These are phyloP conservation scores for Brachypterus glaber DNA, from an alignment of 2,888 invertebrate genomes.

Conservation along the genomic window DNA sequence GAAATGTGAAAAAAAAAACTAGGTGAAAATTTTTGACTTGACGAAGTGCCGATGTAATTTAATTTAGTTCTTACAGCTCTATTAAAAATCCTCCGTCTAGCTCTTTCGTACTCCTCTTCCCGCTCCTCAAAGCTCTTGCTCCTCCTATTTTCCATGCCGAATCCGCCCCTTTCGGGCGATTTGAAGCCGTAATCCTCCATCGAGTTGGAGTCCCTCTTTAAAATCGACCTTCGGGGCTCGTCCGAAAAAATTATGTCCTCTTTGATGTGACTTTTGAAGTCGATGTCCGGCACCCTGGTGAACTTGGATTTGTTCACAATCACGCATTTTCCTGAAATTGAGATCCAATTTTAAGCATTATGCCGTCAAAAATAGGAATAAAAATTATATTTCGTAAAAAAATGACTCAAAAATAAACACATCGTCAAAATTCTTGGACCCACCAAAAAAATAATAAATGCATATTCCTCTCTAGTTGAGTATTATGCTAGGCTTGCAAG, in stretches of 20 bases:
- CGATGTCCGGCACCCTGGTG: slow-evolving; percentile 59
- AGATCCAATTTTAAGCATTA: too few species aligned
- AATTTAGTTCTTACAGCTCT: slow-evolving; percentile 29
- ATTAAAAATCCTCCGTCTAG: slow-evolving; percentile 75
- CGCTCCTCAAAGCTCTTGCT: slow-evolving; percentile 87
- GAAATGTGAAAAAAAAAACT: too few species aligned
- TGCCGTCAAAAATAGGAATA: too few species aligned
- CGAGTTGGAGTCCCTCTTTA: slow-evolving; percentile 73
- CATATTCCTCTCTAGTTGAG: too few species aligned
- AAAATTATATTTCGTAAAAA: too few species aligned
- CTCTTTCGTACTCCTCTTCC: slow-evolving; percentile 81
- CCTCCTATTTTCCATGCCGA: slow-evolving; percentile 54
- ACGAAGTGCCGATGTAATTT: too few species aligned
- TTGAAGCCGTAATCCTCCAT: slow-evolving; percentile 60
- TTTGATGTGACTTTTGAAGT: slow-evolving; percentile 61
- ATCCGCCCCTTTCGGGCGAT: slow-evolving; percentile 53
- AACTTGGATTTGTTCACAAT: slow-evolving; percentile 73
- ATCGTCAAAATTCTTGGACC: too few species aligned
- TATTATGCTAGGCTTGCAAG: too few species aligned
- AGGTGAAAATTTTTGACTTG: too few species aligned
- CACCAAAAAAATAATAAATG: too few species aligned
- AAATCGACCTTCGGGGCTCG: slow-evolving; percentile 65
- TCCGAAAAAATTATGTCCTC: slow-evolving; percentile 54
- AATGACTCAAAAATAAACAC: too few species aligned
- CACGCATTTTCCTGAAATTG: slow-evolving; percentile 75